Percentiles rank a stretch among this genome's conserved stretches.
phyloP scores from a whole-genome alignment of 2,888 invertebrate genomes.

The Acanthoscelides obtectus region DNA sequence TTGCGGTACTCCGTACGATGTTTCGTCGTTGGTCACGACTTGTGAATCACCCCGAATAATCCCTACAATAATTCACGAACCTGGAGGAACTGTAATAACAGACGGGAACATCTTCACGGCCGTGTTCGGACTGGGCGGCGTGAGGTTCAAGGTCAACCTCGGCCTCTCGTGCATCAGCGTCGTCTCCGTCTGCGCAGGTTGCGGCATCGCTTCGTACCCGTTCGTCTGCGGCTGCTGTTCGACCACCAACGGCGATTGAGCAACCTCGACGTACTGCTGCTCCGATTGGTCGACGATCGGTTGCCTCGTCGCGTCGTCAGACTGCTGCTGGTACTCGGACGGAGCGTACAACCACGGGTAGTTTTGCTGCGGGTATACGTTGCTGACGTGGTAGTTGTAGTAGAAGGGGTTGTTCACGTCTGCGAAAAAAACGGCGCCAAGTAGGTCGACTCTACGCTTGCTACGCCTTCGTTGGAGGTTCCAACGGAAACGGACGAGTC shows the following conservation, averaged over 20 bases:
- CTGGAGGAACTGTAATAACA: slow-evolving; percentile 24
- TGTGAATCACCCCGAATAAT: neutral
- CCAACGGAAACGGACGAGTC: too few species aligned
- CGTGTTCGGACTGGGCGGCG: slow-evolving; percentile 15
- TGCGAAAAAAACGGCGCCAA: slow-evolving; percentile 22
- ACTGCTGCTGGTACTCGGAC: neutral
- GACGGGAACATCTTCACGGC: slow-evolving; percentile 31
- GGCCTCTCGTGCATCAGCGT: slow-evolving; percentile 4
- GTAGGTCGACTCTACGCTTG: too few species aligned
- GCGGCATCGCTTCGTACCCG: neutral
- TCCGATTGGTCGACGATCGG: neutral
- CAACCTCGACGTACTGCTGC: neutral
- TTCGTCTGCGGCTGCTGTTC: neutral
- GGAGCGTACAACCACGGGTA: slow-evolving; percentile 22
- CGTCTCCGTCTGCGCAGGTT: neutral
- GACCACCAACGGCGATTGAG: neutral
- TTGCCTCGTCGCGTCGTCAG: neutral
- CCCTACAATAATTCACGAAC: neutral
- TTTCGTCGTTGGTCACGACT: too few species aligned
- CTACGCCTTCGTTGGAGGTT: too few species aligned
- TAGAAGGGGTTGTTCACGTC: slow-evolving; percentile 31
- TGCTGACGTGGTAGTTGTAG: slow-evolving; percentile 29
- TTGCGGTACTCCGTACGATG: too few species aligned
- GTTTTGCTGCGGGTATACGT: slow-evolving; percentile 18
- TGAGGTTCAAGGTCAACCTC: slow-evolving; percentile 13